Conservation (phyloP, 2,888 invertebrate species). For the Oscheius onirici region DNA sequence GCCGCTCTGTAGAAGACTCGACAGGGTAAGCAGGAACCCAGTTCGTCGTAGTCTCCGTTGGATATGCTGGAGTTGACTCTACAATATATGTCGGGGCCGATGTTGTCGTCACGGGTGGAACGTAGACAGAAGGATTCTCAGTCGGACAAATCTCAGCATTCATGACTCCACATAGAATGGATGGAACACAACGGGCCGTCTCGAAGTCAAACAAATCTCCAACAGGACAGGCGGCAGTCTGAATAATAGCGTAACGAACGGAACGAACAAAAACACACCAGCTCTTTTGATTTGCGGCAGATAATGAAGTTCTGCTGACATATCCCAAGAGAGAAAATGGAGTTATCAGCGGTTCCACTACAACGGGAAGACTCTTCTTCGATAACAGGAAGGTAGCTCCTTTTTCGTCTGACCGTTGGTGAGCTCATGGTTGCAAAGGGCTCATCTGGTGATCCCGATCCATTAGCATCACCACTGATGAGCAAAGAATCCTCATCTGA, state of each 20-base stretch:
- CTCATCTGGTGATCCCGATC: not conserved
- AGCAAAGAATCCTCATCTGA: not conserved
- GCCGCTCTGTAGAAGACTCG: too few relatives aligned
- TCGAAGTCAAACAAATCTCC: constrained; percentile 46
- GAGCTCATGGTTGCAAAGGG: not conserved
- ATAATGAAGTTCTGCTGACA: constrained; percentile 52
- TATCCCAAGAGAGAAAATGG: constrained; percentile 44
- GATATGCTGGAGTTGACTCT: not conserved
- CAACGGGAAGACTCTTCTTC: not conserved
- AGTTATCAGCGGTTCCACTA: constrained; percentile 16
- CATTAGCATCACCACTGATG: not conserved
- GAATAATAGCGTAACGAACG: not conserved
- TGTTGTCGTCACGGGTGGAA: not conserved
- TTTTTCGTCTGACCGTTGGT: constrained; percentile 10
- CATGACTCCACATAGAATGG: constrained; percentile 3
- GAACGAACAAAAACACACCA: constrained; percentile 34
- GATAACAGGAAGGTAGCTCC: constrained; percentile 1
- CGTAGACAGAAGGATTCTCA: not conserved
- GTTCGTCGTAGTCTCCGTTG: not conserved
- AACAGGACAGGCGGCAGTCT: constrained; percentile 49
- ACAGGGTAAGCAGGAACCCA: too few relatives aligned
- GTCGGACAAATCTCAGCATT: not conserved
- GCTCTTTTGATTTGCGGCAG: constrained; percentile 41
- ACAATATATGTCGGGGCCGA: not conserved
- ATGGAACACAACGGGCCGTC: constrained; percentile 34